Evolutionary conservation across 2,888 invertebrate genomes (phyloP).

Genomic region (Morinoia aosen): DNA sequence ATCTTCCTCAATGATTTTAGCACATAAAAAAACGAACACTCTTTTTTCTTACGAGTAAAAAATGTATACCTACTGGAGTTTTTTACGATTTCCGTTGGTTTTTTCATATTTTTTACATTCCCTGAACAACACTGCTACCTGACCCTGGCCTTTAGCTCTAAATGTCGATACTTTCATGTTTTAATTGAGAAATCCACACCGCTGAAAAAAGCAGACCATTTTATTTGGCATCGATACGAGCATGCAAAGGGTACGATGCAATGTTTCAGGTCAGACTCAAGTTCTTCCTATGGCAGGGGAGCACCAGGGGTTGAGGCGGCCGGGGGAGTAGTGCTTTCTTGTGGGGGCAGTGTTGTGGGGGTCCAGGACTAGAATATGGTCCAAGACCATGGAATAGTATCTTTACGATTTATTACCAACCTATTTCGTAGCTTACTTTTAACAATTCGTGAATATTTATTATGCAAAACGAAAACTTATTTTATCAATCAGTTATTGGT

Average conservation of each 20-base stretch:
- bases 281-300: neutral
- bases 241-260: neutral
- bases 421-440: too few relatives aligned
- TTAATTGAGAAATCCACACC: neutral
- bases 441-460: too few relatives aligned
- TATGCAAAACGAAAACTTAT: too few relatives aligned
- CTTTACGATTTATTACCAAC: too few relatives aligned
- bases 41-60: neutral
- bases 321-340: neutral
- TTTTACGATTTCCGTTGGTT: neutral
- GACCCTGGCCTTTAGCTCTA: neutral
- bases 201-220: neutral
- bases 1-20: neutral
- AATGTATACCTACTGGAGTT: too few relatives aligned
- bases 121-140: neutral
- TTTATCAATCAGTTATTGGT: too few relatives aligned
- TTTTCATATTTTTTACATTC: neutral
- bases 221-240: neutral
- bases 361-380: too few relatives aligned
- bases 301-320: too few relatives aligned
- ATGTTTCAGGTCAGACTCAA: neutral
- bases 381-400: too few relatives aligned
- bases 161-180: slow-evolving; percentile 1
- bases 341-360: neutral
- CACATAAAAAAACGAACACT: neutral